phyloP scores from a whole-genome alignment of 2,113 vertebrate genomes.

The Geococcyx californianus region DNA sequence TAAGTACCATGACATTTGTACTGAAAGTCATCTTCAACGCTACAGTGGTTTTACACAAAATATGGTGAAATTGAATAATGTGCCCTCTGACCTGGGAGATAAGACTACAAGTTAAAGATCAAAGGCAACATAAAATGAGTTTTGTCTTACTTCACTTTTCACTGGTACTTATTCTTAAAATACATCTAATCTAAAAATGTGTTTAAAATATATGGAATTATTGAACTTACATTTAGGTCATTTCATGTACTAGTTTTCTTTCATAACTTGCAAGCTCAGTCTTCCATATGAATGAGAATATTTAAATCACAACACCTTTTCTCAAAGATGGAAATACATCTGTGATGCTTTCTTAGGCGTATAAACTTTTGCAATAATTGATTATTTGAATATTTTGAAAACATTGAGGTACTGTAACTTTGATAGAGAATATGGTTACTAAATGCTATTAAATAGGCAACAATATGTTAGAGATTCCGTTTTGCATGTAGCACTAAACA shows the following conservation, averaged over 20 bases:
- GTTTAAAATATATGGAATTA: constrained; percentile 24
- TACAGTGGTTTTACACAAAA: constrained; percentile 84
- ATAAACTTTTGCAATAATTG: neutral
- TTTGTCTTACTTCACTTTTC: constrained; percentile 74
- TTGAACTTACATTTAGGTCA: neutral
- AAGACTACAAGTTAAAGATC: constrained; percentile 85
- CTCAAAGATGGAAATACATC: neutral
- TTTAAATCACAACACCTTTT: neutral
- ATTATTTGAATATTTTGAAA: neutral
- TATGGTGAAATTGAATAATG: constrained; percentile 86
- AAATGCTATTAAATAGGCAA: neutral
- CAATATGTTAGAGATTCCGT: neutral
- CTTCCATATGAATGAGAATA: neutral
- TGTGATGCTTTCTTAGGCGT: neutral
- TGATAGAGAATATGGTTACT: neutral
- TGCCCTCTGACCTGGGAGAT: constrained; percentile 80
- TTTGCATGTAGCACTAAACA: neutral
- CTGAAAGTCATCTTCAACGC: constrained; percentile 85
- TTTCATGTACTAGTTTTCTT: neutral
- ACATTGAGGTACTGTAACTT: neutral
- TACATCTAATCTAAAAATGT: constrained; percentile 19
- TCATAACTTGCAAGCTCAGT: neutral
- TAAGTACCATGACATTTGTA: constrained; percentile 87
- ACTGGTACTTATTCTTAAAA: constrained; percentile 67
- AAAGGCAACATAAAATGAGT: constrained; percentile 77